phyloP scores from a whole-genome alignment of 2,888 invertebrate genomes.

The Molorchus minor region DNA sequence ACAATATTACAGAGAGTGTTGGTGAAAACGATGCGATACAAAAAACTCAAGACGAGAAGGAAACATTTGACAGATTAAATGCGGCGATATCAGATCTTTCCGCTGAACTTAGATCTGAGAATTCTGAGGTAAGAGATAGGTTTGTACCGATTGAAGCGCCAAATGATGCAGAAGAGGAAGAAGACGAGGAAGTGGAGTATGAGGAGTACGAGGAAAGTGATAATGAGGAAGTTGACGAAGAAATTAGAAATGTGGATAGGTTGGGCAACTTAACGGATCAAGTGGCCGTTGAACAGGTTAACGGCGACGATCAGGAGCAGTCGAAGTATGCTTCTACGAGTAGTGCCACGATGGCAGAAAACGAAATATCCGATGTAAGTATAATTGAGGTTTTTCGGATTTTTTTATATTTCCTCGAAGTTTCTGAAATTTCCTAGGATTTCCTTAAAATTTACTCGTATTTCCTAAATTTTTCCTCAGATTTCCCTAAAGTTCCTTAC shows the following conservation, averaged over 20 bases:
- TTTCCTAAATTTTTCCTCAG: no score
- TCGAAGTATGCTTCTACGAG: constrained; percentile 69
- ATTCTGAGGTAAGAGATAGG: neutral
- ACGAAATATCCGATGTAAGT: constrained; percentile 53
- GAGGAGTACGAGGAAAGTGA: constrained; percentile 15
- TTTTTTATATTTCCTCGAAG: constrained; percentile 1
- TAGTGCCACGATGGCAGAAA: constrained; percentile 64
- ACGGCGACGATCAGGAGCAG: constrained; percentile 38
- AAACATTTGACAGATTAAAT: constrained; percentile 24
- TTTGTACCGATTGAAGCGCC: neutral
- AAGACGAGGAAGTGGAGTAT: constrained; percentile 15
- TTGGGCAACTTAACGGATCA: constrained; percentile 10
- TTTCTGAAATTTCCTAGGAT: no score
- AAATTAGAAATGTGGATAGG: constrained; percentile 8
- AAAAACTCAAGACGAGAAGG: constrained; percentile 23
- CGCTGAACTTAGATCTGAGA: constrained; percentile 2
- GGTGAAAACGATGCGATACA: constrained; percentile 6
- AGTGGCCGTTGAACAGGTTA: constrained; percentile 19
- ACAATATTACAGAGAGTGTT: neutral
- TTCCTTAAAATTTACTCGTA: no score
- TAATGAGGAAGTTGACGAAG: constrained; percentile 10
- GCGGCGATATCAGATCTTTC: constrained; percentile 24
- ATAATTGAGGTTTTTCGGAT: constrained; percentile 3
- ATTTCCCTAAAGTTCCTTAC: no score
- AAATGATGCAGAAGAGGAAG: neutral